Conservation (phyloP, 2,888 invertebrate genomes). For the Orchesella flavescens region DNA sequence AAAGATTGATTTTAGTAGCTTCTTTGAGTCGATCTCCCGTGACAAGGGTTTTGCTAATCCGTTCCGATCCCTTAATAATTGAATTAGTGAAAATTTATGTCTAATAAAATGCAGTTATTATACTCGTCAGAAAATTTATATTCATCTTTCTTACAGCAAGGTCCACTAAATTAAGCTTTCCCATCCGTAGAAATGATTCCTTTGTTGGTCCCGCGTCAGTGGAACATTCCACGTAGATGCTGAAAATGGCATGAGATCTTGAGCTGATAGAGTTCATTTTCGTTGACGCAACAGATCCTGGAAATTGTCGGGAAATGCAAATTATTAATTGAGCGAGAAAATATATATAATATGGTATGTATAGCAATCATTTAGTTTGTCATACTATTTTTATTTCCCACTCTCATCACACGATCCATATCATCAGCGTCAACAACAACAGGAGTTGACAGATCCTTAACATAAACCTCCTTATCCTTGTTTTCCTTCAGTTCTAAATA, state of each 20-base stretch:
- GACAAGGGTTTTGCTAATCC: constrained; percentile 97
- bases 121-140: neutral
- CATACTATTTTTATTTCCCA: constrained; percentile 91
- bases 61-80: constrained; percentile 93
- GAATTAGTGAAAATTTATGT: too few relatives aligned
- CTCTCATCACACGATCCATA: constrained; percentile 93
- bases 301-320: neutral
- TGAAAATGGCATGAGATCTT: constrained; percentile 98
- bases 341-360: neutral
- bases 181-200: constrained; percentile 81
- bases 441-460: constrained; percentile 96
- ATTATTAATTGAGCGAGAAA: neutral
- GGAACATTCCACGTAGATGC: constrained; percentile 97
- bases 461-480: constrained; percentile 96
- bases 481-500: constrained; percentile 87
- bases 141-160: constrained; percentile 74
- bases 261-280: constrained; percentile 98
- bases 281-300: constrained; percentile 86
- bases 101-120: too few relatives aligned
- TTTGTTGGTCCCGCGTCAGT: constrained; percentile 76
- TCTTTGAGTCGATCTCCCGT: constrained; percentile 93
- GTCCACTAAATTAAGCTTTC: constrained; percentile 93
- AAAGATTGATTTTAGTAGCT: constrained; percentile 88
- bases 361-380: neutral
- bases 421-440: constrained; percentile 98